A percentile compares a stretch with the other conserved stretches of the same genome.
Evolutionary conservation across 2,888 invertebrate species (phyloP).

Genomic region (Nemurella pictetii): DNA sequence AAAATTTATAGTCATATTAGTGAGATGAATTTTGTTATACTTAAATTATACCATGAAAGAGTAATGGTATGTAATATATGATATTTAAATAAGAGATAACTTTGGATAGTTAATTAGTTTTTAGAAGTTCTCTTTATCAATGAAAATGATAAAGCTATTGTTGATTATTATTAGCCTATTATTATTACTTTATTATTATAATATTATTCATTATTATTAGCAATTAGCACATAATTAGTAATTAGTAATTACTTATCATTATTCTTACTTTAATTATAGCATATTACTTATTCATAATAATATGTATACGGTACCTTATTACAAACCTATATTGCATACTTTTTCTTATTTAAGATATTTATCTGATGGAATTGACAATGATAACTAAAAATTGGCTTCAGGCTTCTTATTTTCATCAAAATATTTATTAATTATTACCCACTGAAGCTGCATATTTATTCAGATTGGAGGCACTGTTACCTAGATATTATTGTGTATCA

Average conservation of each 20-base stretch:
- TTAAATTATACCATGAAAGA: neutral
- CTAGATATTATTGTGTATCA: neutral
- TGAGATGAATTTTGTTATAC: constrained; percentile 17
- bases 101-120: neutral
- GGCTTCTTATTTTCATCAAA: neutral
- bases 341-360: neutral
- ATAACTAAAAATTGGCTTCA: neutral
- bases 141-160: neutral
- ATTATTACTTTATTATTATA: neutral
- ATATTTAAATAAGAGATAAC: constrained; percentile 1
- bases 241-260: no score
- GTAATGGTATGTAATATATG: neutral
- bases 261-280: no score
- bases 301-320: no score
- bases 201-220: neutral
- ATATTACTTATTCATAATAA: no score
- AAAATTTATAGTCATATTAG: constrained; percentile 15
- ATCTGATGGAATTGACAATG: neutral
- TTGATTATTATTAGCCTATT: neutral
- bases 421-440: no score
- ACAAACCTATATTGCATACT: neutral
- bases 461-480: neutral
- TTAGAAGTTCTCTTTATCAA: neutral
- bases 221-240: neutral
- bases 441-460: neutral